phyloP scores from a whole-genome alignment of 2,113 vertebrate species.

The Cynopterus brachyotis region DNA sequence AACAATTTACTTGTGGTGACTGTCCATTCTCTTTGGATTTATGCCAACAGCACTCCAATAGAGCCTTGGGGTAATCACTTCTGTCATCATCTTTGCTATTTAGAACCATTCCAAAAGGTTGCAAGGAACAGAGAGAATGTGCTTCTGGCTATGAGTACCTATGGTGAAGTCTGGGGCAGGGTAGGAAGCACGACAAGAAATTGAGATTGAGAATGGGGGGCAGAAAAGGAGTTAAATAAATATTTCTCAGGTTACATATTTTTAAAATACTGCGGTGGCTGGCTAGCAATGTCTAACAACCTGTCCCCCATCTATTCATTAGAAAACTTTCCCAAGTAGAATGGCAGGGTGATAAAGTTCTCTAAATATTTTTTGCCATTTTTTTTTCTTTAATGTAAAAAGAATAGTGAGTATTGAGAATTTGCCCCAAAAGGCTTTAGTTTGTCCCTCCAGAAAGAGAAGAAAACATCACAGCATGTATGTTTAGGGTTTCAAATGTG shows the following conservation, averaged over 20 bases:
- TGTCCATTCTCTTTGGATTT: neutral
- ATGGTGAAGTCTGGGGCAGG: neutral
- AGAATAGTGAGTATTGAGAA: neutral
- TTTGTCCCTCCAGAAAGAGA: neutral
- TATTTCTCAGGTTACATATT: neutral
- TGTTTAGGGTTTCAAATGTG: neutral
- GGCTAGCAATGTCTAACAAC: neutral
- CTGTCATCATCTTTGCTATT: neutral
- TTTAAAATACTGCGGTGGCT: neutral
- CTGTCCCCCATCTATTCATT: neutral
- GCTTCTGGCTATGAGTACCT: neutral
- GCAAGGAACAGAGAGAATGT: neutral
- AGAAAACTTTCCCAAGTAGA: neutral
- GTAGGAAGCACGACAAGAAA: neutral
- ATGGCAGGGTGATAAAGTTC: neutral
- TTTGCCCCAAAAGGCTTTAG: neutral
- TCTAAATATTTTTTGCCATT: neutral
- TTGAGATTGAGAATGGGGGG: neutral
- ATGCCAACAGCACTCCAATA: neutral
- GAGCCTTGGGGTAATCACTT: neutral
- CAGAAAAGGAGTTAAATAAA: neutral
- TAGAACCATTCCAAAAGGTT: neutral
- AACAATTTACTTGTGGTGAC: neutral
- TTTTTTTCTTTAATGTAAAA: conserved; percentile 21
- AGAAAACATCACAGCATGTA: neutral